Base-by-base conservation (phyloP, 2,888 invertebrate species). In the Cephus spinipes region DNA sequence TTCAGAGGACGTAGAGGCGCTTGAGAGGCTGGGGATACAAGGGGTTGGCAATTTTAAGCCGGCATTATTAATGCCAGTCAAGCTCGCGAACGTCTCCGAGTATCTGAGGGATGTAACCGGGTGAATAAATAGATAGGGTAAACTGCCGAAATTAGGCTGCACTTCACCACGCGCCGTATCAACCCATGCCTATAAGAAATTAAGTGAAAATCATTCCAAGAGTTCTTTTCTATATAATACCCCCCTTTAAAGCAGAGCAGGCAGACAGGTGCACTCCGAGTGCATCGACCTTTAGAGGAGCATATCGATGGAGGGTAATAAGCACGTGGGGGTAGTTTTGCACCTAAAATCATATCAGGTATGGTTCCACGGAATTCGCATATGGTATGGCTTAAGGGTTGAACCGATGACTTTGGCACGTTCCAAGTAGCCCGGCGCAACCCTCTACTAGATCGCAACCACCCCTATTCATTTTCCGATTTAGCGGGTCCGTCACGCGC, bases 381-480 rank as follows among this genome's bases (percentile, higher is more conserved):
- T 55, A 55, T 55, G 55, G 55, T 55, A 6, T 55, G 0, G 23
- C 0, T 9, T 9, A 55, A 55, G 55, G 55, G 23, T 55, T 23
- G 55, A 55, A 55, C 0, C 23, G 2, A 55, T 9, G 23, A 23
- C 9, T 23, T 9, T 2, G 55, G 55, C 55, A 55, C 71, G 71
- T 33, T 33, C 71, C 12, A 71, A 71, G 71, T 31, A 31, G 33
- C 71, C 31, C 31, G 32, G 23, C 30, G 69, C 69, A 12, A 55
- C n/a, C 75, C 75, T 36, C 55, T 76, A 80, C 84, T 83, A 80
- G 33, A 76, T 36, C 73, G 77, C 81, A 81, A 79, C 76, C 79
- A 68, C 76, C 73, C 79, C 80, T 35, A 84, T 84, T 84, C 82
- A 79, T 81, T 83, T 81, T 80, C 78, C 83, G 79, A 84, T 83